A percentile compares a stretch with the other conserved stretches of the same genome.
These are phyloP conservation scores for Raillietiella orientalis DNA, from an alignment of 2,888 invertebrate species.

Conservation along the genomic window DNA sequence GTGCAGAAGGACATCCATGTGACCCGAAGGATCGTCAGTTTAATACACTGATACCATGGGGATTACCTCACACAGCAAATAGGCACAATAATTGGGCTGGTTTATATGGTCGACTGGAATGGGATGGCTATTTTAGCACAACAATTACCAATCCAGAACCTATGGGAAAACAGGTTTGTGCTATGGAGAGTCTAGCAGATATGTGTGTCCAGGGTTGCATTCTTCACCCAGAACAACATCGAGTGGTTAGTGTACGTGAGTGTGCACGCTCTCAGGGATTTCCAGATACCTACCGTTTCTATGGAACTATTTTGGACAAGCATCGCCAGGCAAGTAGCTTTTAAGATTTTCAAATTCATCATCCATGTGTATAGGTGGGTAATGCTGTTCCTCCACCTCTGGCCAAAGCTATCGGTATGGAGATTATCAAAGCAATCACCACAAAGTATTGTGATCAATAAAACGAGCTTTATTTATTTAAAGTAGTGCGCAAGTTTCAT, in stretches of 20 bases:
- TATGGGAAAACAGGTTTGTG: conserved; percentile 42
- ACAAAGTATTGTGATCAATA: too few relatives aligned
- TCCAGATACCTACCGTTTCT: conserved; percentile 36
- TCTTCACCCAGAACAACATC: conserved; percentile 38
- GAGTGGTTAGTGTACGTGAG: conserved; percentile 56
- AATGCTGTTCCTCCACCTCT: conserved; percentile 64
- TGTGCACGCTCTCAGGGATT: conserved; percentile 64
- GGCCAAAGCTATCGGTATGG: conserved; percentile 35
- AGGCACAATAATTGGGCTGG: conserved; percentile 61
- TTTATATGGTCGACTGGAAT: conserved; percentile 40
- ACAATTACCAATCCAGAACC: conserved; percentile 48
- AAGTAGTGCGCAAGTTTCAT: too few relatives aligned
- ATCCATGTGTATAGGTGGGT: conserved; percentile 19
- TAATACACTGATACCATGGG: conserved; percentile 60
- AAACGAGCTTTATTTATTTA: too few relatives aligned
- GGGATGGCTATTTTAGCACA: conserved; percentile 56
- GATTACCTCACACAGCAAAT: conserved; percentile 53
- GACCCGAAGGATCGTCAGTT: conserved; percentile 36
- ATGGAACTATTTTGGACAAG: conserved; percentile 36
- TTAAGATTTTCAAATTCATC: not conserved
- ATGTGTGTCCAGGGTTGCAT: conserved; percentile 26
- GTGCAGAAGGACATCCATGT: conserved; percentile 24
- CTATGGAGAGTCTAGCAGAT: conserved; percentile 2
- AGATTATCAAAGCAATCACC: conserved; percentile 21
- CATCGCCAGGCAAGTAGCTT: conserved; percentile 28